These are phyloP conservation scores for Bruchidius siliquastri DNA, from an alignment of 2,888 invertebrate species.

Conservation along the genomic window DNA sequence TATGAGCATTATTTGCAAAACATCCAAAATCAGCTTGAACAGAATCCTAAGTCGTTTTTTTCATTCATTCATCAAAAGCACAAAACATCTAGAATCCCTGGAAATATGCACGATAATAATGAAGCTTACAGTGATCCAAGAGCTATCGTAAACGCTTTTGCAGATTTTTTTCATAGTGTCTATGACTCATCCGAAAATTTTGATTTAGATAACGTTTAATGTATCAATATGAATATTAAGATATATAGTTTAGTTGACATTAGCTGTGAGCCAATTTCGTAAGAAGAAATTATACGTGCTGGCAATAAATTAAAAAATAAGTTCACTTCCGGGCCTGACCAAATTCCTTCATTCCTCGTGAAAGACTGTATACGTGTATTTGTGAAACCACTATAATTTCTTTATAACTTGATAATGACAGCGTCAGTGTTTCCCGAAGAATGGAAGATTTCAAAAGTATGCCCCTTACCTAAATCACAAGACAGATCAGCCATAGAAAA, in stretches of 20 bases:
- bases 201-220: neutral
- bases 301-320: slow-evolving; percentile 5
- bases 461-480: slow-evolving; percentile 5
- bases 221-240: slow-evolving; percentile 1
- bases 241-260: neutral
- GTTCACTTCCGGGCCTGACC: slow-evolving; percentile 6
- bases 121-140: neutral
- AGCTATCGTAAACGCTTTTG: slow-evolving; percentile 5
- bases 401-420: slow-evolving; percentile 6
- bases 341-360: slow-evolving; percentile 6
- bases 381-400: neutral
- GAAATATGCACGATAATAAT: neutral
- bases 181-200: neutral
- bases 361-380: slow-evolving; percentile 6
- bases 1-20: neutral
- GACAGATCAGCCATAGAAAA: slow-evolving; percentile 1
- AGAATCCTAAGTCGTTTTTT: slow-evolving; percentile 3
- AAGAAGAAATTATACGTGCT: slow-evolving; percentile 6
- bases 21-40: neutral
- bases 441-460: slow-evolving; percentile 4
- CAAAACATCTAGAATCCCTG: slow-evolving; percentile 1
- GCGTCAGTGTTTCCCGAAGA: slow-evolving; percentile 4
- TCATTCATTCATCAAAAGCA: neutral
- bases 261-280: neutral
- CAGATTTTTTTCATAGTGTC: neutral